Evolutionary conservation across 2,888 invertebrate genomes (phyloP).

Genomic region (Bibio marci): DNA sequence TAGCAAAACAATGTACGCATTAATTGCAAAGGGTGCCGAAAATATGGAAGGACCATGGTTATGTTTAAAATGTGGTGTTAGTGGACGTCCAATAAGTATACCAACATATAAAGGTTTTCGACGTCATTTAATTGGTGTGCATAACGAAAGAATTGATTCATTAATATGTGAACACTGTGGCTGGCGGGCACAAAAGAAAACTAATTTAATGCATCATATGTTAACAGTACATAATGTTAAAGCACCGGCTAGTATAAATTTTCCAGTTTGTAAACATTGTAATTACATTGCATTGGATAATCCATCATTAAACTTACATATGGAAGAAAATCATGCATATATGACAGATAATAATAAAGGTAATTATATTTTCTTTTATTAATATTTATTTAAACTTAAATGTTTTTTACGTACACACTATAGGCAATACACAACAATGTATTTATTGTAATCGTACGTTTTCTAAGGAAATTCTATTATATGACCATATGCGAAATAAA

Average conservation of each 20-base stretch:
- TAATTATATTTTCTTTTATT: too few species aligned
- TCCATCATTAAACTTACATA: slow-evolving; percentile 50
- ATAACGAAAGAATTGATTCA: slow-evolving; percentile 58
- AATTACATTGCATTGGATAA: slow-evolving; percentile 59
- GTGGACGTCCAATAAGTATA: slow-evolving; percentile 50
- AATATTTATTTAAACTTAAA: too few species aligned
- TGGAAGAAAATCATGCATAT: slow-evolving; percentile 32
- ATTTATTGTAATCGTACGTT: slow-evolving; percentile 61
- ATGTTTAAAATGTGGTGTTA: slow-evolving; percentile 56
- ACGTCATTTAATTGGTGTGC: slow-evolving; percentile 64
- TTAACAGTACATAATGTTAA: slow-evolving; percentile 63
- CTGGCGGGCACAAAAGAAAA: slow-evolving; percentile 52
- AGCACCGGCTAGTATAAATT: slow-evolving; percentile 49
- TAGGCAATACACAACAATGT: slow-evolving; percentile 32
- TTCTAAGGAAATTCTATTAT: slow-evolving; percentile 47
- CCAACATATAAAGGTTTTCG: slow-evolving; percentile 63
- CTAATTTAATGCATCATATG: slow-evolving; percentile 59
- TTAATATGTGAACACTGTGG: slow-evolving; percentile 76
- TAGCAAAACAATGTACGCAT: slow-evolving; percentile 40
- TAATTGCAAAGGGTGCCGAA: slow-evolving; percentile 41
- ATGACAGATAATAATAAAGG: slow-evolving; percentile 23
- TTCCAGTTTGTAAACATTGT: slow-evolving; percentile 65
- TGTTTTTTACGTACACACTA: background rate
- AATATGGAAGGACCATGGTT: slow-evolving; percentile 62
- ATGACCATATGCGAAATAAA: slow-evolving; percentile 47